Conservation (phyloP, 2,797 vertebrate genomes). For the Tokudaia tokunoshimensis region DNA sequence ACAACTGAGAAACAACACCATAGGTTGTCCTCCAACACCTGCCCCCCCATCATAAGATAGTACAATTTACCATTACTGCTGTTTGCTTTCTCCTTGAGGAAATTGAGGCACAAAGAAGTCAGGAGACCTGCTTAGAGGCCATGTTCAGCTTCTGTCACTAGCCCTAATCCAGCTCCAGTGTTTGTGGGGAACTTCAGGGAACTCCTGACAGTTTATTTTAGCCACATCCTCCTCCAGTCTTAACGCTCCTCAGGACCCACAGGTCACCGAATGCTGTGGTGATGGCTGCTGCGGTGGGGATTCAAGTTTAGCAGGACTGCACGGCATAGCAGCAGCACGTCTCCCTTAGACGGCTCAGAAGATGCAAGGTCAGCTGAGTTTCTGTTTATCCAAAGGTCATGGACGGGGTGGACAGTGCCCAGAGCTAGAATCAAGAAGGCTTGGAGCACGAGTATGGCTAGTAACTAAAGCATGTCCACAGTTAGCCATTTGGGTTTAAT, state of each 20-base stretch:
- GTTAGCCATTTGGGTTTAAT: neutral
- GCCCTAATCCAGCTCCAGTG: neutral
- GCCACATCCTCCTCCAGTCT: neutral
- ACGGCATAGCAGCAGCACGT: neutral
- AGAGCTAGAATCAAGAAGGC: neutral
- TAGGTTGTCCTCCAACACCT: neutral
- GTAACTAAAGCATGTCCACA: neutral
- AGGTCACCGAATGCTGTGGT: neutral
- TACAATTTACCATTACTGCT: neutral
- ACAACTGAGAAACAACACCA: neutral
- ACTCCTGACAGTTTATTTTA: neutral
- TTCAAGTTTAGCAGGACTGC: neutral
- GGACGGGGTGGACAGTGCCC: neutral
- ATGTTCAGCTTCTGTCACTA: neutral
- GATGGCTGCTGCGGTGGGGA: neutral
- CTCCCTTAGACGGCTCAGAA: neutral
- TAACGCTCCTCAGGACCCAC: neutral
- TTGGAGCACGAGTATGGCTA: neutral
- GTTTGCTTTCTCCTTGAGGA: constrained; percentile 36
- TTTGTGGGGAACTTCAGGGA: neutral
- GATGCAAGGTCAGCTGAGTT: neutral
- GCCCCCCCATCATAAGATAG: neutral
- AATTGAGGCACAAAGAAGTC: constrained; percentile 7
- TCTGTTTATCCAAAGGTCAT: neutral
- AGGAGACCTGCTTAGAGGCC: neutral